Evolutionary conservation across 2,113 vertebrate genomes (phyloP), one percentile per base, ranked within the genome.

Genomic region (Catharus fuscescens): DNA sequence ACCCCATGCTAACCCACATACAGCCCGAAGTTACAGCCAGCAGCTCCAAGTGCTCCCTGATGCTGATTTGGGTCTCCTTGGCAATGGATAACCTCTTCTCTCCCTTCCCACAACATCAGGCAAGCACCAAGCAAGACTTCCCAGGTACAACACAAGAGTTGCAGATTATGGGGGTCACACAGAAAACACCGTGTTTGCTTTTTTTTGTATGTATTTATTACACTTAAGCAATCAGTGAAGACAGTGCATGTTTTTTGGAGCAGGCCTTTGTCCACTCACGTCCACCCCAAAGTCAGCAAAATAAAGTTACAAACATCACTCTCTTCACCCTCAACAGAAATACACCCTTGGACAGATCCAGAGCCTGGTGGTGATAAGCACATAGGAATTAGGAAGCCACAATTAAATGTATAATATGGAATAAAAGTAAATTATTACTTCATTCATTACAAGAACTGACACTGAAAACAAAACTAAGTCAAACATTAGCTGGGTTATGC

Each of bases 161-260:
- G 44, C 62, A 80, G 44, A 56, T 54, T 26, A 65, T 0, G 0
- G 1, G 29, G 4, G 34, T 47, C 28, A 47, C 32, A 56, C 1
- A 3, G 21, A 74, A 86, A 80, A 26, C 26, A 36, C 14, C 0
- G 0, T 2, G 1, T 17, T 59, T 54, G 31, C 31, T 13, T 77
- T 31, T 67, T 11, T 10, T 77, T 42, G 40, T 2, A 9, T 42
- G 5, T 8, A 19, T 72, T 77, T 69, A 40, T 52, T 47, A 59
- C 29, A 45, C 17, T 62, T 62, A 5, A 48, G 47, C 26, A 50
- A 29, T 2, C 19, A 66, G 16, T 9, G 10, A 77, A 34, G 42
- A 59, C 14, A 29, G 26, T 0, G 1, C 1, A 14, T 32, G n/a
- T 14, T 82, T 65, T 56, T 42, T 19, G 4, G 29, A 82, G 34